Percentiles rank a stretch among this genome's conserved stretches.
These are phyloP conservation scores for Encarsia formosa DNA, from an alignment of 2,888 invertebrate genomes.

Conservation along the genomic window DNA sequence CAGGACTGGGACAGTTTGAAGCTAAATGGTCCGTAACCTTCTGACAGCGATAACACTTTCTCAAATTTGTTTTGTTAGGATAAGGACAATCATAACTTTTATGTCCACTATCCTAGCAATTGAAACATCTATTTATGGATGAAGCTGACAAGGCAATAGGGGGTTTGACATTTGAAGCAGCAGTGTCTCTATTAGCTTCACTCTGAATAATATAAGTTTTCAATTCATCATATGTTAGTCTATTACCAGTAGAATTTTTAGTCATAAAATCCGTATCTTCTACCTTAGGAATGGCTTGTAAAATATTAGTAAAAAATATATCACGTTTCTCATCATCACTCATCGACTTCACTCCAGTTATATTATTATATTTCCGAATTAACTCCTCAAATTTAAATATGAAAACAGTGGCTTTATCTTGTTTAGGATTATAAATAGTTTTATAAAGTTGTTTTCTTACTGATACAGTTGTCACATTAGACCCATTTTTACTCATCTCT, in stretches of 20 bases:
- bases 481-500: slow-evolving; percentile 18
- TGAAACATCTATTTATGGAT: background rate
- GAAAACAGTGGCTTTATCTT: slow-evolving; percentile 18
- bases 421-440: slow-evolving; percentile 8
- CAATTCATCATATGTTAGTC: background rate
- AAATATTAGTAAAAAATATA: slow-evolving; percentile 8
- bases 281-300: no score
- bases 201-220: background rate
- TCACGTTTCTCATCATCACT: slow-evolving; percentile 19
- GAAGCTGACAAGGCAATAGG: background rate
- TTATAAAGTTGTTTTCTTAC: slow-evolving; percentile 14
- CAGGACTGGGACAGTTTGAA: background rate
- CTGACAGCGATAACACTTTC: background rate
- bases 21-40: background rate
- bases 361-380: slow-evolving; percentile 13
- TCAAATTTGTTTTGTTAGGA: background rate
- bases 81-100: background rate
- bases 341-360: slow-evolving; percentile 3
- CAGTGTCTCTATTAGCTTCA: background rate
- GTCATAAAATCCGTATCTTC: background rate
- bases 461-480: slow-evolving; percentile 7
- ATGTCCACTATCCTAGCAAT: background rate
- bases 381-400: slow-evolving; percentile 19
- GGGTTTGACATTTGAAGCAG: background rate
- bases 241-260: background rate